Percentiles rank a stretch among this genome's conserved stretches.
Conservation (phyloP, 2,888 invertebrate species). For the Trimorus sp. region DNA sequence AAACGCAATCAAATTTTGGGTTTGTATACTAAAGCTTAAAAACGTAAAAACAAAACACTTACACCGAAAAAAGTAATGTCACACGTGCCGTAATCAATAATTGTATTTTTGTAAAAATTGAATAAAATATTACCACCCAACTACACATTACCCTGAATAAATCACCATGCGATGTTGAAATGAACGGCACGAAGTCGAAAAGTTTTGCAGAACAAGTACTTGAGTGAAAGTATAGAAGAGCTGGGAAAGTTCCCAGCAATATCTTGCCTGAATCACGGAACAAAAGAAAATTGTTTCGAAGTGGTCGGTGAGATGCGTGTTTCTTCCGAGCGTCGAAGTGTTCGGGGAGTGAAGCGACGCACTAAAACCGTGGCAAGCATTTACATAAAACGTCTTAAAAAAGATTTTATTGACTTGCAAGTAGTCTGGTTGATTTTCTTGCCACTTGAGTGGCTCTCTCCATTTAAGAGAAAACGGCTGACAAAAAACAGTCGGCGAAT, state of each 20-base stretch:
- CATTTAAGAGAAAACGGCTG: slow-evolving; percentile 34
- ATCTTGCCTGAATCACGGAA: slow-evolving; percentile 29
- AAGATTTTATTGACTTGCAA: slow-evolving; percentile 50
- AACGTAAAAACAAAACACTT: no score
- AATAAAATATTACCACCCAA: slow-evolving; percentile 22
- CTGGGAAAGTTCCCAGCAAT: slow-evolving; percentile 33
- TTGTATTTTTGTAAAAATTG: background rate
- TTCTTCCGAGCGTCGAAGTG: slow-evolving; percentile 51
- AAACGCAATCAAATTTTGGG: no score
- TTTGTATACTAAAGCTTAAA: no score
- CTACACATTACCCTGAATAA: slow-evolving; percentile 2
- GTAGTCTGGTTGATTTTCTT: slow-evolving; percentile 41
- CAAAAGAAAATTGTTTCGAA: slow-evolving; percentile 56
- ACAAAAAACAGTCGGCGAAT: slow-evolving; percentile 36
- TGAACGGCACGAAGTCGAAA: slow-evolving; percentile 28
- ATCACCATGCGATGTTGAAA: slow-evolving; percentile 6
- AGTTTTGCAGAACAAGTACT: slow-evolving; percentile 28
- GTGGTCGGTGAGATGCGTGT: slow-evolving; percentile 14
- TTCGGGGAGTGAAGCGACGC: slow-evolving; percentile 25
- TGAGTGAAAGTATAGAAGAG: slow-evolving; percentile 25
- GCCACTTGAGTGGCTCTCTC: slow-evolving; percentile 24
- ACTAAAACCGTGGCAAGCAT: slow-evolving; percentile 28
- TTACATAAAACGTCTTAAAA: slow-evolving; percentile 47
- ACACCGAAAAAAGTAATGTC: no score
- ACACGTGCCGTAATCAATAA: no score